These are phyloP conservation scores for Drosophila prosaltans DNA, from an alignment of 1,140 invertebrate genomes.

Conservation along the genomic window DNA sequence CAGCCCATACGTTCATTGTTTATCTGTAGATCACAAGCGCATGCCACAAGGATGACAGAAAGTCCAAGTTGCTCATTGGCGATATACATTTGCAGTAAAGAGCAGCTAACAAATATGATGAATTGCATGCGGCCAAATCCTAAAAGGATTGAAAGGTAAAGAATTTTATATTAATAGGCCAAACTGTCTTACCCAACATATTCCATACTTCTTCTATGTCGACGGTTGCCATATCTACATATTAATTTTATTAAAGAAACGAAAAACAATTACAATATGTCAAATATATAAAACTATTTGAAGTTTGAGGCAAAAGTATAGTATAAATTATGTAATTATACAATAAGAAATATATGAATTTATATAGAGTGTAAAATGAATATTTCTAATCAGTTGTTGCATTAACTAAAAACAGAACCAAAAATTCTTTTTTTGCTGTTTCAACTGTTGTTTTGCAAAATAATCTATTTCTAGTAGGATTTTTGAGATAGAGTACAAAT, in stretches of 20 bases:
- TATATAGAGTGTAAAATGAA: too few relatives aligned
- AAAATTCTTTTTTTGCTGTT: too few relatives aligned
- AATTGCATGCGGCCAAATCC: slow-evolving; percentile 2
- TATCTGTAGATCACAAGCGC: background rate
- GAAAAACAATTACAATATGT: background rate
- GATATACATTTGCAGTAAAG: background rate
- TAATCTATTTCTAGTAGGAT: too few relatives aligned
- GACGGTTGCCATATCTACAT: background rate
- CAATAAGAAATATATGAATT: background rate
- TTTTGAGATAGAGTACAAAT: too few relatives aligned
- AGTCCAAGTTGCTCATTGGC: background rate
- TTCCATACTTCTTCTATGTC: slow-evolving; percentile 1
- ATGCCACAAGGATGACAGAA: background rate
- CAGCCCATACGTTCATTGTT: background rate
- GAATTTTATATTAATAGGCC: too few relatives aligned
- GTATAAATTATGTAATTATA: background rate
- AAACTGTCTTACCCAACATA: background rate
- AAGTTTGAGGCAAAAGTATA: background rate
- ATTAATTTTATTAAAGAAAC: background rate
- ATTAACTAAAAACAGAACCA: too few relatives aligned
- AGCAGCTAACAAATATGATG: background rate
- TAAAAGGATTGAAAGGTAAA: background rate
- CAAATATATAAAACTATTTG: background rate
- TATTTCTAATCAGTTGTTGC: too few relatives aligned
- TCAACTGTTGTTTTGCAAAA: too few relatives aligned